Percentiles rank a stretch among this genome's conserved stretches.
These are phyloP conservation scores for Mystacornis crossleyi DNA, from an alignment of 2,113 vertebrate genomes.

Conservation along the genomic window DNA sequence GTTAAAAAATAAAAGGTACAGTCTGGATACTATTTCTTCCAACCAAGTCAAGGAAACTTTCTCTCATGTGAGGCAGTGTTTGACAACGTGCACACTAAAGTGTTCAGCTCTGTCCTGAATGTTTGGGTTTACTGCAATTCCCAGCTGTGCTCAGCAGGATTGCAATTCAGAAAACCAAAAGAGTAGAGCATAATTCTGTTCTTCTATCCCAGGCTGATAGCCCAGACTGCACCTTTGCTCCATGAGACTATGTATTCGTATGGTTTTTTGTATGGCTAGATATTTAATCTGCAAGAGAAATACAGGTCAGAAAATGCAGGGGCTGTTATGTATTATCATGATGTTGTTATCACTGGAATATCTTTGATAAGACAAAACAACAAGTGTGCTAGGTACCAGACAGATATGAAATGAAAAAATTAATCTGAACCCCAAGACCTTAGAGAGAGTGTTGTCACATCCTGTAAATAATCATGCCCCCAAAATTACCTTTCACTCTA, in stretches of 20 bases:
- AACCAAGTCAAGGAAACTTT: background rate
- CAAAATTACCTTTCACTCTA: background rate
- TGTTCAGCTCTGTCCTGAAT: background rate
- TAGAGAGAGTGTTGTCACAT: background rate
- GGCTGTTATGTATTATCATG: background rate
- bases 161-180: background rate
- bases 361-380: background rate
- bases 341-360: background rate
- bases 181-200: background rate
- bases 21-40: background rate
- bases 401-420: background rate
- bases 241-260: background rate
- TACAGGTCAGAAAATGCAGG: background rate
- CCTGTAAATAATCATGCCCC: background rate
- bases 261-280: background rate
- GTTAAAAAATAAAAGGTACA: background rate
- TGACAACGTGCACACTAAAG: background rate
- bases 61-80: background rate
- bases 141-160: background rate
- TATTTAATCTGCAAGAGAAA: background rate
- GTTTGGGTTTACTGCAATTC: background rate
- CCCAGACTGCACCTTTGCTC: background rate
- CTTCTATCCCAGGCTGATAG: background rate
- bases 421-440: background rate
- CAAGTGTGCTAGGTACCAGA: background rate